These are phyloP conservation scores for Anoplius nigerrimus DNA, from an alignment of 2,888 invertebrate species.

Conservation along the genomic window DNA sequence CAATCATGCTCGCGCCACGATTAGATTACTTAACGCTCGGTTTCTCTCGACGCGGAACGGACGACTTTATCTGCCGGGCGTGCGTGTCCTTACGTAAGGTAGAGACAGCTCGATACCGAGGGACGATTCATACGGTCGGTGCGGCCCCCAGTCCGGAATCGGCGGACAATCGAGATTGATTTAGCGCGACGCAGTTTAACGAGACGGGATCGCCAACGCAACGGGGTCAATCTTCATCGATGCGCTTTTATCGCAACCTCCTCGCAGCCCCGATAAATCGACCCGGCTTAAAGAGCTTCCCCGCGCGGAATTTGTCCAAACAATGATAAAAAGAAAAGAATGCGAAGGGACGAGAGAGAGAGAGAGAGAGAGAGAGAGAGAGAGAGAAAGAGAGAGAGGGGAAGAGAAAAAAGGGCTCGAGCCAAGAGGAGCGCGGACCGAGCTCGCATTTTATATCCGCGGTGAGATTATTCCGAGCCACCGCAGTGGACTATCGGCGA, in stretches of 20 bases:
- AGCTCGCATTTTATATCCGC: slow-evolving; percentile 3
- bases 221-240: too few relatives aligned
- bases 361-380: slow-evolving; percentile 16
- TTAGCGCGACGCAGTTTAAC: too few relatives aligned
- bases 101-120: slow-evolving; percentile 3
- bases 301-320: slow-evolving; percentile 1
- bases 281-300: neutral
- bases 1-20: slow-evolving; percentile 17
- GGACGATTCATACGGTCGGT: neutral
- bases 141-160: too few relatives aligned
- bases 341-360: slow-evolving; percentile 9
- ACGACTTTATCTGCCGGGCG: slow-evolving; percentile 13
- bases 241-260: too few relatives aligned
- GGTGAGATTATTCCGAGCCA: slow-evolving; percentile 17
- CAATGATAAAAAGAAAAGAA: neutral
- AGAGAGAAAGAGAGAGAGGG: slow-evolving; percentile 4
- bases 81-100: neutral
- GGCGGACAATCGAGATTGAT: too few relatives aligned
- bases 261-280: neutral
- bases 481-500: slow-evolving; percentile 19
- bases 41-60: neutral
- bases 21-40: slow-evolving; percentile 32
- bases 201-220: too few relatives aligned
- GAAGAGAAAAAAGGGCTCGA: slow-evolving; percentile 25
- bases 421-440: slow-evolving; percentile 40